Evolutionary conservation across 2,888 invertebrate genomes (phyloP), one percentile per base, ranked within the genome.

Genomic region (Maniola hyperantus): DNA sequence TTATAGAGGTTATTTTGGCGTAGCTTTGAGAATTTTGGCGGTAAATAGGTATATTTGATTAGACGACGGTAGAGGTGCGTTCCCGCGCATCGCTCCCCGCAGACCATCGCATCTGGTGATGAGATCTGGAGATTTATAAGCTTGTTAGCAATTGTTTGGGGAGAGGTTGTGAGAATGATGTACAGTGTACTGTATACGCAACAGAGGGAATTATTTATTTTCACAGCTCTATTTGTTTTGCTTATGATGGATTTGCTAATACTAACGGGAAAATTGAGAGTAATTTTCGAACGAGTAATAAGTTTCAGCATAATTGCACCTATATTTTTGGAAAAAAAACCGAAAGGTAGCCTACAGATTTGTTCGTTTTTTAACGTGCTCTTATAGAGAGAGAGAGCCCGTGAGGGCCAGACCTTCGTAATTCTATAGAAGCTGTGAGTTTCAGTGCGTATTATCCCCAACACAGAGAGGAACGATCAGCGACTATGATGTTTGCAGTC

Each of bases 61-160:
- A 51, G 59, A 64, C 61, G 76, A 74, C 69, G 60, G 26, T 72
- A 74, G 76, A 75, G 76, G 70, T 72, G 70, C 68, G 73, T 59
- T 69, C 58, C 67, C 72, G 64, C 68, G 65, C 66, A 61, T 66
- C 42, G 68, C 71, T 71, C 78, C 80, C 70, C 8, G 75, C 77
- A 79, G 81, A 78, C 72, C 74, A 15, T 69, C 80, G 77, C 83
- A 83, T 82, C 83, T 83, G 82, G 75, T 74, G 77, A 74, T 79
- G 83, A 81, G 79, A 79, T 71, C 70, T 67, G 74, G 74, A 77
- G 77, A 74, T 76, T 73, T 73, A 76, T 74, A 59, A 71, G 67
- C 65, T 67, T 71, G 70, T 70, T 66, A 69, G 68, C 63, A 68
- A 69, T 71, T 70, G 66, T 70, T 70, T 67, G 36, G 60, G 60